A percentile compares a stretch with the other conserved stretches of the same genome.
These are phyloP conservation scores for Polyploca ridens DNA, from an alignment of 2,888 invertebrate species.

Conservation along the genomic window DNA sequence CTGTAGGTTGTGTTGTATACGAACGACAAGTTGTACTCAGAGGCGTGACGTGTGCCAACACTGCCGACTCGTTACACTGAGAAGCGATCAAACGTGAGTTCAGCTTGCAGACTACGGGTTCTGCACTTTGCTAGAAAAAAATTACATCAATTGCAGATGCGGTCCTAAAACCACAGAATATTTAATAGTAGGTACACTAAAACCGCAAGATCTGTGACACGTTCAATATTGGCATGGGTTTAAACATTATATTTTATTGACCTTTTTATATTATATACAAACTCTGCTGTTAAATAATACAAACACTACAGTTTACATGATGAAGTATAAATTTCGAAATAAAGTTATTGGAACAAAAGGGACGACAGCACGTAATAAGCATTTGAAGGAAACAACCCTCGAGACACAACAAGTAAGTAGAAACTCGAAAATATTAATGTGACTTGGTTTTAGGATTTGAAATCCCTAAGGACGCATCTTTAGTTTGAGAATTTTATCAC, in stretches of 20 bases:
- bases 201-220: too few relatives aligned
- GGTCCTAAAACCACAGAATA: too few relatives aligned
- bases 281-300: too few relatives aligned
- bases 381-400: not conserved
- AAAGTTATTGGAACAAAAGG: not conserved
- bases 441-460: not conserved
- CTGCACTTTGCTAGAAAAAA: not conserved
- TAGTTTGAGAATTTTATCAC: not conserved
- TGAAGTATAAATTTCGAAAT: not conserved
- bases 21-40: conserved; percentile 32
- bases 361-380: not conserved
- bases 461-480: not conserved
- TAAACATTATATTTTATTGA: too few relatives aligned
- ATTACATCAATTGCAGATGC: too few relatives aligned
- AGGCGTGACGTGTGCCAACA: conserved; percentile 19
- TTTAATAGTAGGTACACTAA: too few relatives aligned
- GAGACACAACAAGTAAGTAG: conserved; percentile 3
- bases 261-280: too few relatives aligned
- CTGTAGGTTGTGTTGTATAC: conserved; percentile 33
- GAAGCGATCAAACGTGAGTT: conserved; percentile 21
- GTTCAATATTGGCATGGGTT: too few relatives aligned
- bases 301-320: not conserved
- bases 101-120: conserved; percentile 14
- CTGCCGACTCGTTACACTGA: conserved; percentile 25
- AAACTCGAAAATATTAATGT: conserved; percentile 1